Evolutionary conservation across 30 jellyfish, hydroid and myxozoan genomes (phyloP).

Genomic region (Mastigias papua): DNA sequence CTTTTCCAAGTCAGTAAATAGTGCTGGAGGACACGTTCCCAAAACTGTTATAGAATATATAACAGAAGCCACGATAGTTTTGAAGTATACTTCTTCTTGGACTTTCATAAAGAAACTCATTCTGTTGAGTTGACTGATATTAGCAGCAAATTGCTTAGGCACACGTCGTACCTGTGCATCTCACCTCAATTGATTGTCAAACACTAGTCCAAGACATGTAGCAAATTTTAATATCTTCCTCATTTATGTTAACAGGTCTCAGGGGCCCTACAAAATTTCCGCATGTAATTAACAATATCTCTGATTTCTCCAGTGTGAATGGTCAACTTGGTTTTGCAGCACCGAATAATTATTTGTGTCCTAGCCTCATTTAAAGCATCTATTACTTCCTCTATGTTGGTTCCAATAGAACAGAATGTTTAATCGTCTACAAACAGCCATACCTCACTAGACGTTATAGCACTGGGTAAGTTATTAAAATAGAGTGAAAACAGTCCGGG

Average conservation of each 20-base stretch:
- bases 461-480: too few relatives aligned
- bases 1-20: background rate
- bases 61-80: background rate
- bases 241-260: background rate
- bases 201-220: background rate
- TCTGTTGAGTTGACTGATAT: slow-evolving; percentile 2
- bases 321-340: background rate
- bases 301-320: background rate
- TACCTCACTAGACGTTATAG: too few relatives aligned
- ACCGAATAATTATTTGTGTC: background rate
- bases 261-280: background rate
- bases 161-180: slow-evolving; percentile 8
- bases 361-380: too few relatives aligned
- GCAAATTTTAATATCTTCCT: background rate
- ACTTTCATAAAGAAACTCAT: slow-evolving; percentile 1
- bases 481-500: too few relatives aligned
- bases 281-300: background rate
- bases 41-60: background rate
- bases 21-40: background rate
- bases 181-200: slow-evolving; percentile 5
- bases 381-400: too few relatives aligned
- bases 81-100: background rate
- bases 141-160: slow-evolving; percentile 6
- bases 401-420: too few relatives aligned
- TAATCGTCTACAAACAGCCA: too few relatives aligned